Conservation (phyloP, 2,797 vertebrate species). For the Gambelia wislizenii region DNA sequence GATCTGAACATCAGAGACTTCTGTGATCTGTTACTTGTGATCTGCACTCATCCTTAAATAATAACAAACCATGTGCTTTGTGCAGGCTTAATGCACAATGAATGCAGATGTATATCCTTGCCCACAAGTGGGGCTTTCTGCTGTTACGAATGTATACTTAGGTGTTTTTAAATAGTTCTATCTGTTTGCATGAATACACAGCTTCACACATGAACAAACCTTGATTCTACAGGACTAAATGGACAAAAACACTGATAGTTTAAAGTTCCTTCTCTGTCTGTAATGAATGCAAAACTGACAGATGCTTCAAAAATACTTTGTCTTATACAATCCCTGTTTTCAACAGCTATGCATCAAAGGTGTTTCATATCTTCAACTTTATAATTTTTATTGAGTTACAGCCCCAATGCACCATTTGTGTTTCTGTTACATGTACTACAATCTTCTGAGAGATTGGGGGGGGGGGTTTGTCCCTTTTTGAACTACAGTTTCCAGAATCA, state of each 20-base stretch:
- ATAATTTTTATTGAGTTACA: not conserved
- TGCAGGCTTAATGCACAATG: not conserved
- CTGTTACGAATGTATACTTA: not conserved
- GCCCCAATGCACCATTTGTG: not conserved
- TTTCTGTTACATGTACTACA: not conserved
- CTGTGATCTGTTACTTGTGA: conserved; percentile 3
- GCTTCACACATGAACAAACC: conserved; percentile 7
- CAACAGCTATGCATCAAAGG: not conserved
- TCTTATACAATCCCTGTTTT: not conserved
- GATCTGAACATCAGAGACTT: not conserved
- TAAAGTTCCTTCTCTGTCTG: not conserved
- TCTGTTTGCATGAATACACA: not conserved
- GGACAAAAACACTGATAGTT: not conserved
- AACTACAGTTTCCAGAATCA: too few species aligned
- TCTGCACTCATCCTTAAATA: conserved; percentile 21
- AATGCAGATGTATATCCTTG: not conserved
- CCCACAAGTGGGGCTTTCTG: not conserved
- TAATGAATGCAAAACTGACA: not conserved
- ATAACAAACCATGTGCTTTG: not conserved
- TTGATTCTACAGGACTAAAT: conserved; percentile 14
- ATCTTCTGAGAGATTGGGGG: not conserved
- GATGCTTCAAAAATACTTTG: not conserved
- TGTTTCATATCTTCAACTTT: not conserved
- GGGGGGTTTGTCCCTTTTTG: too few species aligned
- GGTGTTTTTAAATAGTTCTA: conserved; percentile 10